phyloP scores from a whole-genome alignment of 1,140 invertebrate species.

The Drosophila triauraria region DNA sequence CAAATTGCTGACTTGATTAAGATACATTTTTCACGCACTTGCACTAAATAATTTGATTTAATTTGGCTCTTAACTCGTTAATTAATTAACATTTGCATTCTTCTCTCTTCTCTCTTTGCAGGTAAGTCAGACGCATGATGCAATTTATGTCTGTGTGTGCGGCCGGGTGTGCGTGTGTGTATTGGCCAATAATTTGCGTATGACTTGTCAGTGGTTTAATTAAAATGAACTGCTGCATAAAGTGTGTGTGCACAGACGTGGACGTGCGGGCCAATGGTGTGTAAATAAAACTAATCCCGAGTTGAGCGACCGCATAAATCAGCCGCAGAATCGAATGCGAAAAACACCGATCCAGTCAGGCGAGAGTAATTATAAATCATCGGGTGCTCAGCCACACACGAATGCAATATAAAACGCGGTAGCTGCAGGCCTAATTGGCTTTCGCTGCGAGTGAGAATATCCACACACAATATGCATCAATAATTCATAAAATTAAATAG shows the following conservation, averaged over 20 bases:
- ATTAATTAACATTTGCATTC: slow-evolving; percentile 57
- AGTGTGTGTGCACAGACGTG: slow-evolving; percentile 21
- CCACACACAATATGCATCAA: slow-evolving; percentile 60
- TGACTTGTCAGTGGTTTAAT: slow-evolving; percentile 71
- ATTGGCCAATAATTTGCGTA: slow-evolving; percentile 49
- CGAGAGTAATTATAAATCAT: slow-evolving; percentile 65
- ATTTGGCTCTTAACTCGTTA: slow-evolving; percentile 32
- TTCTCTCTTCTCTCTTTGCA: slow-evolving; percentile 50
- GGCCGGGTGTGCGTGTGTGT: slow-evolving; percentile 2
- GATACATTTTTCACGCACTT: slow-evolving; percentile 13
- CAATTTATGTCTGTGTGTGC: slow-evolving; percentile 28
- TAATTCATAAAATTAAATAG: slow-evolving; percentile 82
- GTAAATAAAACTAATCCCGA: slow-evolving; percentile 73
- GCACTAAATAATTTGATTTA: slow-evolving; percentile 38
- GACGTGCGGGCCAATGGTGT: slow-evolving; percentile 50
- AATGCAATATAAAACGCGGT: slow-evolving; percentile 53
- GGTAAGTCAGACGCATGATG: slow-evolving; percentile 59
- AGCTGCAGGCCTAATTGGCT: slow-evolving; percentile 68
- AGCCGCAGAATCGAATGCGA: slow-evolving; percentile 58
- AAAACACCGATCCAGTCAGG: slow-evolving; percentile 30
- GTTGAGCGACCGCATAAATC: slow-evolving; percentile 81
- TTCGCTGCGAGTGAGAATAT: slow-evolving; percentile 27
- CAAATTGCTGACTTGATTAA: slow-evolving; percentile 28
- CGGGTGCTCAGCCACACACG: slow-evolving; percentile 40
- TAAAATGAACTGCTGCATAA: slow-evolving; percentile 73